Evolutionary conservation across 1,140 invertebrate species (phyloP).

Genomic region (Dufourea novaeangliae): DNA sequence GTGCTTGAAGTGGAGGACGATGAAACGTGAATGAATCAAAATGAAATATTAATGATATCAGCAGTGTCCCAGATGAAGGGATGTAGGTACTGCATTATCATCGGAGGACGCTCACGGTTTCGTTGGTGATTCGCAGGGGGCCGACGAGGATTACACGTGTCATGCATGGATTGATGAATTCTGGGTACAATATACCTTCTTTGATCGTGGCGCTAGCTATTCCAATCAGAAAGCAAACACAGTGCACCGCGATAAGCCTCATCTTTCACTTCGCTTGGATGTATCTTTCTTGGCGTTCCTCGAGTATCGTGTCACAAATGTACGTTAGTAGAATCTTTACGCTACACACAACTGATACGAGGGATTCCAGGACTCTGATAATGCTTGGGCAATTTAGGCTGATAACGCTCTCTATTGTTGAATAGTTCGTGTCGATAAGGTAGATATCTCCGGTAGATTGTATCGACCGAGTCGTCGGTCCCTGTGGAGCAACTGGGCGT

Average conservation of each 20-base stretch:
- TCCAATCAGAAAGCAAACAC: background rate
- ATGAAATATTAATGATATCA: no score
- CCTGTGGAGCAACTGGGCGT: background rate
- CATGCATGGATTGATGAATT: background rate
- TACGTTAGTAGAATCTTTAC: background rate
- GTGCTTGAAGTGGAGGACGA: background rate
- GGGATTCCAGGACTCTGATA: background rate
- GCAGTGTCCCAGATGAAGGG: no score
- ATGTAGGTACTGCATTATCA: background rate
- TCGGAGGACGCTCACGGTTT: background rate
- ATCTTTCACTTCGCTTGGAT: background rate
- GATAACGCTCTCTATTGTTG: background rate
- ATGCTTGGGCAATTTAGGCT: no score
- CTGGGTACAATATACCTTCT: conserved; percentile 28
- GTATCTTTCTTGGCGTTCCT: no score
- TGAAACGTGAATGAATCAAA: background rate
- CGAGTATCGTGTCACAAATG: no score
- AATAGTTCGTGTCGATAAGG: background rate
- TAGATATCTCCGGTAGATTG: background rate
- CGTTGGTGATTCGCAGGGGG: background rate
- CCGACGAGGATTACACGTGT: background rate
- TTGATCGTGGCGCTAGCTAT: background rate
- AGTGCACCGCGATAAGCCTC: background rate
- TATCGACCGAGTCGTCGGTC: background rate
- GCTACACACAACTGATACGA: background rate